phyloP scores from a whole-genome alignment of 2,888 invertebrate species.

The Metallyticus violacea region DNA sequence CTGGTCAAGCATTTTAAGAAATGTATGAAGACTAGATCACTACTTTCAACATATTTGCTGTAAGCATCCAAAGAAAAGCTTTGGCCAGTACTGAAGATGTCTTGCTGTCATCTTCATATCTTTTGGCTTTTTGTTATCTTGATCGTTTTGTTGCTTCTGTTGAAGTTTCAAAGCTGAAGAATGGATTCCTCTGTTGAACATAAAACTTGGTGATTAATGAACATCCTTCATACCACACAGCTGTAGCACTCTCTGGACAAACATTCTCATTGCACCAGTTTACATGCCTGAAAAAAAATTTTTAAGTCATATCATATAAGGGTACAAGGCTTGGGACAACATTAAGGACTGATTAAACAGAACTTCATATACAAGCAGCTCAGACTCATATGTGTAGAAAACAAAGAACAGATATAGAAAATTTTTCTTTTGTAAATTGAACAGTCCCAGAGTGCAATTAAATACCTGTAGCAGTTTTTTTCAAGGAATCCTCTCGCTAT shows the following conservation, averaged over 20 bases:
- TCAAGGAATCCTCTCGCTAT: too few relatives aligned
- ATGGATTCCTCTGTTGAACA: slow-evolving; percentile 29
- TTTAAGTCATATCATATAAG: too few relatives aligned
- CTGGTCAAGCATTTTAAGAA: too few relatives aligned
- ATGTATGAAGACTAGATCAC: too few relatives aligned
- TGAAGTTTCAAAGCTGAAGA: slow-evolving; percentile 27
- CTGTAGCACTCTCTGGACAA: slow-evolving; percentile 46
- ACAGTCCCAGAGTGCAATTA: too few relatives aligned
- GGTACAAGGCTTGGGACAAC: too few relatives aligned
- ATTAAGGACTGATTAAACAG: too few relatives aligned
- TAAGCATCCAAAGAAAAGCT: slow-evolving; percentile 75
- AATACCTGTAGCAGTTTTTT: too few relatives aligned
- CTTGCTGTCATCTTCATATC: slow-evolving; percentile 63
- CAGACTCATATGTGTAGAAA: too few relatives aligned
- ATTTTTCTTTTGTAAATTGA: too few relatives aligned
- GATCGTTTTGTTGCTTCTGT: slow-evolving; percentile 24
- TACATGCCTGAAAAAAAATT: slow-evolving; percentile 39
- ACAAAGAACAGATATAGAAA: too few relatives aligned
- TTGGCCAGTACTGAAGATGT: slow-evolving; percentile 70
- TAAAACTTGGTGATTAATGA: slow-evolving; percentile 35
- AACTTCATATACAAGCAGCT: too few relatives aligned
- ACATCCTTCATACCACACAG: slow-evolving; percentile 36
- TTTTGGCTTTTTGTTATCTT: slow-evolving; percentile 37
- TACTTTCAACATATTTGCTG: slow-evolving; percentile 71
- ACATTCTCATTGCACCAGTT: slow-evolving; percentile 53